Conservation (phyloP, 2,113 vertebrate species). For the Fregetta grallaria region DNA sequence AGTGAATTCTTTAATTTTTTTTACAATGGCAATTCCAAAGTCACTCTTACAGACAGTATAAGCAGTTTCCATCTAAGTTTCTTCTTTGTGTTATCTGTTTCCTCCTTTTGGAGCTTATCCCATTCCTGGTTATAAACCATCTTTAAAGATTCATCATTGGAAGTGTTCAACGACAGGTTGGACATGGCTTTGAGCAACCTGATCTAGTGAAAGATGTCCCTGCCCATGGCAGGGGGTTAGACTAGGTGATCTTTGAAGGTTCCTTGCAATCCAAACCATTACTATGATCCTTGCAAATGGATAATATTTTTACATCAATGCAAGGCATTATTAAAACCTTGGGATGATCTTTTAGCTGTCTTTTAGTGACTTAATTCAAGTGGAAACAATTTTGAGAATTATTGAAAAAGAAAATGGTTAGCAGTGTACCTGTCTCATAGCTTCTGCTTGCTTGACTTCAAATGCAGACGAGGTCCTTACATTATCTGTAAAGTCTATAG, state of each 20-base stretch:
- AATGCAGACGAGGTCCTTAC: background rate
- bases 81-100: background rate
- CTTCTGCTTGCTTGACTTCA: background rate
- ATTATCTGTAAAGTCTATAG: background rate
- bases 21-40: background rate
- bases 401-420: background rate
- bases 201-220: background rate
- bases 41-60: background rate
- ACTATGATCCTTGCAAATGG: background rate
- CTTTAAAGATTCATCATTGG: background rate
- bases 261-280: background rate
- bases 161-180: background rate
- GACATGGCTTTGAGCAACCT: background rate
- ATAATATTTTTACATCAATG: background rate
- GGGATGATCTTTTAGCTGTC: background rate
- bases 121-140: background rate
- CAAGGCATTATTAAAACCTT: background rate
- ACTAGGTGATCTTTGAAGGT: background rate
- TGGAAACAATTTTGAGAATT: background rate
- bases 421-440: background rate
- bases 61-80: background rate
- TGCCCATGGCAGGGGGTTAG: rapidly evolving
- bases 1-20: background rate
- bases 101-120: background rate
- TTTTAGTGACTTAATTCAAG: background rate